phyloP scores from a whole-genome alignment of 35 echinoderm and acorn worm species.

The Anneissia japonica region DNA sequence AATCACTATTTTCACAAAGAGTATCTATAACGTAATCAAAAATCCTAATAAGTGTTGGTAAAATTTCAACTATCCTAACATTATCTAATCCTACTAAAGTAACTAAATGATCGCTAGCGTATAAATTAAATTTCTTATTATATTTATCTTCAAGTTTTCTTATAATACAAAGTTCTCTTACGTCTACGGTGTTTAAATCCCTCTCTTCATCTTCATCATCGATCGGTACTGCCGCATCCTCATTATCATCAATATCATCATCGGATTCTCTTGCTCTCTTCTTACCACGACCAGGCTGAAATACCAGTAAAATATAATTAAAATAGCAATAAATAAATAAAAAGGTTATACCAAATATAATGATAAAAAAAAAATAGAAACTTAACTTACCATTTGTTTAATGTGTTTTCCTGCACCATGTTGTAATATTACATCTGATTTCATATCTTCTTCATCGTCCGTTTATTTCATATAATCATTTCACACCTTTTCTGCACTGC shows the following conservation, averaged over 20 bases:
- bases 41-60: not conserved
- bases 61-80: not conserved
- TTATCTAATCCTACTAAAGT: not conserved
- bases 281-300: not conserved
- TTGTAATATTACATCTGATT: not conserved
- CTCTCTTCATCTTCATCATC: not conserved
- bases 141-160: not conserved
- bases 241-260: too few relatives aligned
- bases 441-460: too few relatives aligned
- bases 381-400: not conserved
- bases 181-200: not conserved
- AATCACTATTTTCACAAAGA: not conserved
- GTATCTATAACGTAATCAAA: not conserved
- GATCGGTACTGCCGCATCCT: not conserved
- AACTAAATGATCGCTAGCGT: not conserved
- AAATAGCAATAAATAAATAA: not conserved
- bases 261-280: too few relatives aligned
- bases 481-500: not conserved
- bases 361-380: not conserved
- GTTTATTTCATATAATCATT: not conserved
- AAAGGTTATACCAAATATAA: not conserved
- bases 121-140: not conserved
- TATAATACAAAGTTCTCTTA: not conserved
- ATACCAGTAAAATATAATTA: not conserved
- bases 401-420: not conserved